These are phyloP conservation scores for Enteromius paludinosus DNA, from an alignment of 2,797 vertebrate species.

Conservation along the genomic window DNA sequence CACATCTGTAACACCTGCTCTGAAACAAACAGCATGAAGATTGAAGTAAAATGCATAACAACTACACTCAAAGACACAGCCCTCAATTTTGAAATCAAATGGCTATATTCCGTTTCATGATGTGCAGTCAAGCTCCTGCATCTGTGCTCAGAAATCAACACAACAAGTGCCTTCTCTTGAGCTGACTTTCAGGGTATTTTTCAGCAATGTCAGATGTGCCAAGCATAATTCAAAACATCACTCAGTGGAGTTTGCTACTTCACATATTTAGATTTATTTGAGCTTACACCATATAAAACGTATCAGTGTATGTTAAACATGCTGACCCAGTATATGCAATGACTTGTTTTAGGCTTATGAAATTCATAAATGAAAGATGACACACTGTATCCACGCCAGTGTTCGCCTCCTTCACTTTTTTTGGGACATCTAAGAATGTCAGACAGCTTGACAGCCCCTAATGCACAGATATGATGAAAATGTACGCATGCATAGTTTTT, in stretches of 20 bases:
- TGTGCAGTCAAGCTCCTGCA: slow-evolving; percentile 8
- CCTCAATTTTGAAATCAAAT: background rate
- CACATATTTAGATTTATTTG: background rate
- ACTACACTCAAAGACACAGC: background rate
- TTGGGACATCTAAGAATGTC: background rate
- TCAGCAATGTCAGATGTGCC: slow-evolving; percentile 22
- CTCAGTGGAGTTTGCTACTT: background rate
- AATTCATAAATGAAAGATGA: slow-evolving; percentile 9
- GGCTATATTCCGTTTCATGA: background rate
- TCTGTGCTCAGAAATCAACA: background rate
- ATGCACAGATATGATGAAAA: slow-evolving; percentile 35
- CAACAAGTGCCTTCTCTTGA: background rate
- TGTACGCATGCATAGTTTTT: slow-evolving; percentile 14
- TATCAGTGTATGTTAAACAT: background rate
- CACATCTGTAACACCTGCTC: background rate
- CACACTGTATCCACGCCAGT: background rate
- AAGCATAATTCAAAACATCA: background rate
- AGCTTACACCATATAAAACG: background rate
- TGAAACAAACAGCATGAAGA: background rate
- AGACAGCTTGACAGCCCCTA: slow-evolving; percentile 5
- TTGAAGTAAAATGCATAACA: background rate
- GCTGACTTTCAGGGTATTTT: slow-evolving; percentile 16
- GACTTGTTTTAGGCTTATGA: background rate
- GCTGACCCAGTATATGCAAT: background rate
- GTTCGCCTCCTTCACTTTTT: background rate